Conservation (phyloP, 2,113 vertebrate species). For the Sigmodon hispidus region DNA sequence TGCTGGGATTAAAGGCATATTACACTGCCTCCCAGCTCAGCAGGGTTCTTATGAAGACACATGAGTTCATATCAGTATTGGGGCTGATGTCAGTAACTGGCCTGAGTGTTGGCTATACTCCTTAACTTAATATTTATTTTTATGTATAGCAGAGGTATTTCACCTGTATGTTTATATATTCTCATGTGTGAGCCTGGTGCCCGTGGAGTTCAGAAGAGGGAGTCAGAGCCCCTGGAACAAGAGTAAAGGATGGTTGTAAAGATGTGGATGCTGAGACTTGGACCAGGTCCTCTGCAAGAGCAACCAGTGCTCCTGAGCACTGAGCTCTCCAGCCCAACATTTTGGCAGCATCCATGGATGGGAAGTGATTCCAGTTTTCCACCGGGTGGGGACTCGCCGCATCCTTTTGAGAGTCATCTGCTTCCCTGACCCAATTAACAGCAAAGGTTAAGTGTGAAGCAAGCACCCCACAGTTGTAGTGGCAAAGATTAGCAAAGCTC, state of each 20-base stretch:
- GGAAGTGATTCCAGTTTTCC: conserved; percentile 37
- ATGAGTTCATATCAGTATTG: neutral
- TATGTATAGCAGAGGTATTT: neutral
- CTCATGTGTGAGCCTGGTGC: neutral
- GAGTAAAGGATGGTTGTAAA: neutral
- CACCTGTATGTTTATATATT: neutral
- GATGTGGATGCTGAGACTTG: neutral
- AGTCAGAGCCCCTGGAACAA: neutral
- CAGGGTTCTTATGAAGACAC: neutral
- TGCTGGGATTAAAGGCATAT: neutral
- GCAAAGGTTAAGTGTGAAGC: neutral
- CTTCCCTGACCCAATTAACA: neutral
- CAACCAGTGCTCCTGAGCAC: neutral
- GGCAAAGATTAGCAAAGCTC: neutral
- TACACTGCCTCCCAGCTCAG: accelerated
- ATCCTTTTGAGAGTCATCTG: neutral
- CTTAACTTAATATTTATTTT: neutral
- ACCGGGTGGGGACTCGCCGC: neutral
- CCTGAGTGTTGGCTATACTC: neutral
- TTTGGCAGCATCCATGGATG: neutral
- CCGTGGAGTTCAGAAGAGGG: neutral
- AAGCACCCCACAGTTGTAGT: neutral
- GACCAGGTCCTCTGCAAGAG: neutral
- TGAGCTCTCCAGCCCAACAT: no score
- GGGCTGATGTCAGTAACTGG: no score